phyloP scores from a whole-genome alignment of 2,797 vertebrate genomes.

The Rhynchonycteris naso region DNA sequence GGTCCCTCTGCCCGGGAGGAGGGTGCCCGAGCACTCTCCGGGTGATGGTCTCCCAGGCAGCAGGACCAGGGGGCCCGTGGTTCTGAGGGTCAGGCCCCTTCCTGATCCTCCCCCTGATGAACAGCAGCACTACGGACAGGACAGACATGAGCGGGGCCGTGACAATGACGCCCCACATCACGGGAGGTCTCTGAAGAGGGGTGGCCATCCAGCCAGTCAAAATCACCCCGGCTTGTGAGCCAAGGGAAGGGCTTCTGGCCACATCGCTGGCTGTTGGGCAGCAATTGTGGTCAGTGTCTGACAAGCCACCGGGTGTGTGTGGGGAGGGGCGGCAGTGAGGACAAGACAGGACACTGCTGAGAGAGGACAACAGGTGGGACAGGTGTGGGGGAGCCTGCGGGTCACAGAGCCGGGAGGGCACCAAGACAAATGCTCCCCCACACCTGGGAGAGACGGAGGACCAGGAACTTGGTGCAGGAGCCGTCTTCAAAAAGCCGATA shows the following conservation, averaged over 20 bases:
- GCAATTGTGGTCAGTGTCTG: rapidly evolving
- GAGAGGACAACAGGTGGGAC: rapidly evolving
- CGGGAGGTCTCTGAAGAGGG: background rate
- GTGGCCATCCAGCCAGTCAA: rapidly evolving
- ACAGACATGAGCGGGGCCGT: rapidly evolving
- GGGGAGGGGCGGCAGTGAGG: background rate
- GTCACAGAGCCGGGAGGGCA: rapidly evolving
- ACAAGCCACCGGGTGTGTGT: rapidly evolving
- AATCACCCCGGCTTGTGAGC: rapidly evolving
- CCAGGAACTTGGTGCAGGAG: rapidly evolving
- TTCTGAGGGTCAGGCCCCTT: background rate
- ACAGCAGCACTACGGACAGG: rapidly evolving
- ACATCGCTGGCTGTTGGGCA: rapidly evolving
- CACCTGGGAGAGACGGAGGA: rapidly evolving
- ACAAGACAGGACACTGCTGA: rapidly evolving
- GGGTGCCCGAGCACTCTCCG: rapidly evolving
- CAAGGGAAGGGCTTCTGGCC: rapidly evolving
- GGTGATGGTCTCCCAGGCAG: too few species aligned
- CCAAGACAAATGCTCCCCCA: rapidly evolving
- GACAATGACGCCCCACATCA: rapidly evolving
- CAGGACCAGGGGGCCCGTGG: background rate
- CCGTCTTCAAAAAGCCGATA: background rate
- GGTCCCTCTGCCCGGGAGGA: background rate
- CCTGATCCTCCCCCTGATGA: background rate
- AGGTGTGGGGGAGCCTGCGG: rapidly evolving